phyloP scores from a whole-genome alignment of 2,797 vertebrate genomes.

The Platyrinchus mystaceus region DNA sequence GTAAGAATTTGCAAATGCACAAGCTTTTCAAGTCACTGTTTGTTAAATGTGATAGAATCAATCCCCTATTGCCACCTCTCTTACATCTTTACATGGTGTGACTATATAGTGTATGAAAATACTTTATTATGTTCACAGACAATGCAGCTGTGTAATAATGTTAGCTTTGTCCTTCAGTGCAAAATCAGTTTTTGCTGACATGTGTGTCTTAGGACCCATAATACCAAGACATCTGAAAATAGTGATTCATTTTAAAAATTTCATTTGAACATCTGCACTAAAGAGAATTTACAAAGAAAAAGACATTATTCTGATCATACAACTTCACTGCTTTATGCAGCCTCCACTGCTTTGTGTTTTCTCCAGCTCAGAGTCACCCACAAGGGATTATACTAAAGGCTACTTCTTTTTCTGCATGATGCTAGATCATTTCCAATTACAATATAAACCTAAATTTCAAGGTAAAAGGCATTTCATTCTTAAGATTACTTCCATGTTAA shows the following conservation, averaged over 20 bases:
- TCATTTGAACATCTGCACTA: constrained; percentile 40
- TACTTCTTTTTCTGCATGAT: neutral
- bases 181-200: constrained; percentile 15
- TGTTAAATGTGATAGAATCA: neutral
- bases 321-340: neutral
- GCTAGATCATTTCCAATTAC: neutral
- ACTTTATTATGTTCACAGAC: constrained; percentile 32
- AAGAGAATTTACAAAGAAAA: constrained; percentile 46
- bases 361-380: neutral
- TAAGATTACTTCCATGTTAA: neutral
- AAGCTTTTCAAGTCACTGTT: neutral
- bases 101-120: neutral
- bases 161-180: constrained; percentile 47
- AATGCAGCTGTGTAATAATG: constrained; percentile 45
- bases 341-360: neutral
- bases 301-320: neutral
- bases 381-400: neutral
- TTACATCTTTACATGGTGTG: neutral
- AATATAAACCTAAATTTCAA: neutral
- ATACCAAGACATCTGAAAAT: constrained; percentile 52
- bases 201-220: constrained; percentile 36
- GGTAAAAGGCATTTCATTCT: neutral
- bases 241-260: constrained; percentile 37
- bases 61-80: neutral
- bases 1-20: neutral